Base-by-base conservation (phyloP, 2,888 invertebrate genomes). In the Caenorhabditis becei region DNA sequence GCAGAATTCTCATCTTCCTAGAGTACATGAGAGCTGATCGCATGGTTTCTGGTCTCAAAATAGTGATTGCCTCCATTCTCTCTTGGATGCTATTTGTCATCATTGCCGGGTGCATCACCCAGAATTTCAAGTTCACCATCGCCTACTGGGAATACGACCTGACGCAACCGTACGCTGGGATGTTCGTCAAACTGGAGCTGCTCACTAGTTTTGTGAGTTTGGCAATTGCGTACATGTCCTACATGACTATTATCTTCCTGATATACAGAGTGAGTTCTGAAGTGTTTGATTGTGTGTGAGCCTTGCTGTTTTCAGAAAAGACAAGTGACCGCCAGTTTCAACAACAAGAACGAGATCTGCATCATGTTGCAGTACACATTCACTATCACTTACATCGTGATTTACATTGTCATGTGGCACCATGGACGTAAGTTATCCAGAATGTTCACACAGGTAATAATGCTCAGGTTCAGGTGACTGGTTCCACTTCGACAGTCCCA, bases 61-160 rank as follows among this genome's bases (percentile, higher is more conserved):
- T 51, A 11, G 7, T 14, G 2, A 7, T 41, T 14, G 23, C 11
- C 23, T 11, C 24, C 24, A 8, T 23, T 24, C 18, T 32, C 5
- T 28, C 63, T 0, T 65, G 63, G 63, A 28, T 49, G 16, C 18
- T 32, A 2, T 51, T 65, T 18, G 20, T 51, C 11, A 18, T 65
- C 10, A 14, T 65, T 10, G 3, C 16, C 16, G 51, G 63, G 32
- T 32, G 28, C n/a, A 35, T 51, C 32, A 51, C 28, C 11, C 70
- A 51, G 10, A 59, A 59, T 24, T 32, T 70, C 35, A 1, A 5
- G 1, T 51, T 70, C 35, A 24, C 2, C 14, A 18, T 10, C 11
- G 11, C 35, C 7, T 47, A 32, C 1, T 70, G 70, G 70, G 24
- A 24, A 4, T 70, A 61, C 37, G 70, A 70, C n/a, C 1, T 28